Evolutionary conservation across 1,140 invertebrate species (phyloP), one percentile per base, ranked within the genome.

Genomic region (Euwallacea similis): DNA sequence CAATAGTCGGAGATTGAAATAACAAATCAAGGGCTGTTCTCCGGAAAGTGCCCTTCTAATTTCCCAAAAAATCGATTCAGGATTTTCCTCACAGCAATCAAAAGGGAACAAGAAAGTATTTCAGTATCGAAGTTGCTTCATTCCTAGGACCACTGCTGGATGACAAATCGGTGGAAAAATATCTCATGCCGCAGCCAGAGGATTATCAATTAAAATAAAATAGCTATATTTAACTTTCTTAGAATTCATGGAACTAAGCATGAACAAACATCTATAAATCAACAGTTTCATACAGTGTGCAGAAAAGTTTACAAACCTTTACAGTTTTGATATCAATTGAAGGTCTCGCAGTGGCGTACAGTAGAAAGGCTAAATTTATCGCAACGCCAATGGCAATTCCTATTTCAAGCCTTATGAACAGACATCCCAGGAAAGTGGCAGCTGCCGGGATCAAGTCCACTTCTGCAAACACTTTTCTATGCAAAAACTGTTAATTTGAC

Each of bases 331-430:
- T 84, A 66, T 82, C 77, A 2, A 92, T 82, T n/a, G 87, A 86
- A 16, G 91, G 91, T 76, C 90, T 84, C 0, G 91, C 90, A 55
- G 88, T 87, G 43, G 88, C 88, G 77, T 92, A 92, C 6, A 94
- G 81, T 16, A 93, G 81, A 74, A 91, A 88, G 6, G 91, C 68
- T 11, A 93, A 81, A 76, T 91, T 91, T 66, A 91, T 84, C 21
- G 85, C 87, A 47, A 92, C 88, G 21, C 91, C 92, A 76, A 91
- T 87, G 7, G 91, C 83, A 74, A 94, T 93, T 50, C 91, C 91
- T 75, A 90, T 83, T 83, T 93, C 89, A 13, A 92, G 80, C 63
- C 88, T 85, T 50, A 90, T 83, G 43, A 90, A 85, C 41, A 92
- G 82, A 65, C 89, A 91, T 44, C 85, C 84, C 2, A 91, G 72